A percentile compares a stretch with the other conserved stretches of the same genome.
These are phyloP conservation scores for Liposcelis brunnea DNA, from an alignment of 2,888 invertebrate species.

Conservation along the genomic window DNA sequence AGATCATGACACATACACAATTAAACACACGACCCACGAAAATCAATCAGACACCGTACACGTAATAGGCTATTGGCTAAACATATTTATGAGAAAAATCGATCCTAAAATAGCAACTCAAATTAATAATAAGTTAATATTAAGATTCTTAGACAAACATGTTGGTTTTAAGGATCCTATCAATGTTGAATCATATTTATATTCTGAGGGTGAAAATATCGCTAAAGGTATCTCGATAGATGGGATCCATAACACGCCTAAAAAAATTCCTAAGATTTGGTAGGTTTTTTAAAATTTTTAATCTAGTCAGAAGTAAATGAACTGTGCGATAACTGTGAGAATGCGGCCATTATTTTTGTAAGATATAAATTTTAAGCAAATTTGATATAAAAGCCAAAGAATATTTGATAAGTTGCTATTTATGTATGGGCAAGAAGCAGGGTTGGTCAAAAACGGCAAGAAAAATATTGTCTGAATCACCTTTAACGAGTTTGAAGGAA, in stretches of 20 bases:
- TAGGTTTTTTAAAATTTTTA: too few relatives aligned
- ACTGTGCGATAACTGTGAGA: too few relatives aligned
- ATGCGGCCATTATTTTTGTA: too few relatives aligned
- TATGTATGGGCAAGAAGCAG: too few relatives aligned
- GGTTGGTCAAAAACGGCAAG: too few relatives aligned
- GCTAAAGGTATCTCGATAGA: background rate
- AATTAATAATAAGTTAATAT: constrained; percentile 28
- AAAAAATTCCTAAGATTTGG: background rate
- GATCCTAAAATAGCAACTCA: constrained; percentile 24
- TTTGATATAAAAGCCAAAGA: too few relatives aligned
- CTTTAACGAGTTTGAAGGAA: too few relatives aligned
- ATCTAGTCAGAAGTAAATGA: too few relatives aligned
- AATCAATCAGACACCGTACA: constrained; percentile 29
- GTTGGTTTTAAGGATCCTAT: constrained; percentile 18
- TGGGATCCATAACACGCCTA: background rate
- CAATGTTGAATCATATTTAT: background rate
- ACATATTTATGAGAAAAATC: constrained; percentile 31
- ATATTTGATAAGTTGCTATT: too few relatives aligned
- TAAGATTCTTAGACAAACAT: constrained; percentile 26
- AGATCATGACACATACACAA: background rate
- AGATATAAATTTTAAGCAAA: too few relatives aligned
- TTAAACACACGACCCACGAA: constrained; percentile 30
- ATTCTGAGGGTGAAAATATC: background rate
- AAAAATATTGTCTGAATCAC: too few relatives aligned
- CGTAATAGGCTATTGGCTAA: constrained; percentile 30